Evolutionary conservation across 2,797 vertebrate species (phyloP).

Genomic region (Harpagifer antarcticus): DNA sequence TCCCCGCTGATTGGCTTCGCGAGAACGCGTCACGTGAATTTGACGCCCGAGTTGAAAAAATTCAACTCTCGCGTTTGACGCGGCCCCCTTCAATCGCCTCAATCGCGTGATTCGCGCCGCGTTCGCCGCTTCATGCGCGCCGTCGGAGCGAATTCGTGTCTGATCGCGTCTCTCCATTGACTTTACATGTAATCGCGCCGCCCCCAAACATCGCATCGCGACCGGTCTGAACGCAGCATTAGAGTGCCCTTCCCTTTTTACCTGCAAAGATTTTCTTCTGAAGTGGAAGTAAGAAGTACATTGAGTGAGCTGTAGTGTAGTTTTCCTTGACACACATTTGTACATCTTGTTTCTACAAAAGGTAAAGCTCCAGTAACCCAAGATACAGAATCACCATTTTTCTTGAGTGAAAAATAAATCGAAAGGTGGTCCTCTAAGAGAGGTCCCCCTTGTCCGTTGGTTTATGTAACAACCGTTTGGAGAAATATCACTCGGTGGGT

Average conservation of each 20-base stretch:
- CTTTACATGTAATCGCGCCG: too few relatives aligned
- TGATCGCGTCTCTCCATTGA: too few relatives aligned
- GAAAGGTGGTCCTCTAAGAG: conserved; percentile 50
- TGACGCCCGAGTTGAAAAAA: too few relatives aligned
- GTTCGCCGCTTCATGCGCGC: too few relatives aligned
- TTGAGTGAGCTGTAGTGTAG: conserved; percentile 17
- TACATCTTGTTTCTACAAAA: conserved; percentile 13
- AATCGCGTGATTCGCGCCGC: too few relatives aligned
- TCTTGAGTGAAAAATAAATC: conserved; percentile 5
- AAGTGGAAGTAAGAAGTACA: conserved; percentile 14
- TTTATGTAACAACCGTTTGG: conserved; percentile 71
- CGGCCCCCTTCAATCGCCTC: too few relatives aligned
- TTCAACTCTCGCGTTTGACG: too few relatives aligned
- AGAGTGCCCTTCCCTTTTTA: conserved; percentile 51
- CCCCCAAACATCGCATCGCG: too few relatives aligned
- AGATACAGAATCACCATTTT: background rate
- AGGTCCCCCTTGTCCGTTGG: conserved; percentile 53
- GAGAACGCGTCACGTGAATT: too few relatives aligned
- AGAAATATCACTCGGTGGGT: conserved; percentile 75
- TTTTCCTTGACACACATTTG: conserved; percentile 15
- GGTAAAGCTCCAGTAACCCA: background rate
- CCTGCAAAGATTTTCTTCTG: conserved; percentile 33
- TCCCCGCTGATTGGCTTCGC: too few relatives aligned
- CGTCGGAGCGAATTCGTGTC: too few relatives aligned
- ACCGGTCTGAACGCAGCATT: background rate